These are phyloP conservation scores for Montipora efflorescens DNA, from an alignment of 64 coral and sea anemone genomes.

Conservation along the genomic window DNA sequence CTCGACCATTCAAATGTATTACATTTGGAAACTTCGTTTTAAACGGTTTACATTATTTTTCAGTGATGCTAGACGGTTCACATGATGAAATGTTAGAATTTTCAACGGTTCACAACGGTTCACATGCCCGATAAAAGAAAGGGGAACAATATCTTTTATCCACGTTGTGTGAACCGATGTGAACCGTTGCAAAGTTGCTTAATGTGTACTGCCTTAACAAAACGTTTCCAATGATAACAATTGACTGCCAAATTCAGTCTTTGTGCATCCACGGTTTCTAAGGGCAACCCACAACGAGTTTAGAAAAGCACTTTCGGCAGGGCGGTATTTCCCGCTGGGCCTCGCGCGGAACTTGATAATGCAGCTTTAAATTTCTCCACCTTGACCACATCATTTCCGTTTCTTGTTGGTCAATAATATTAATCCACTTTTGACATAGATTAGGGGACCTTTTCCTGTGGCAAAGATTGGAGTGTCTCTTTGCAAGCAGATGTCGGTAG, in stretches of 20 bases:
- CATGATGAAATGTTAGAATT: too few species aligned
- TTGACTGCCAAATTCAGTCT: neutral
- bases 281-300: neutral
- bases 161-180: too few species aligned
- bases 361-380: conserved; percentile 18
- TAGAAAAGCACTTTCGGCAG: conserved; percentile 7
- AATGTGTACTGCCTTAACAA: neutral
- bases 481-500: neutral
- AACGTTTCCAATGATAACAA: neutral
- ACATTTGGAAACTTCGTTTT: too few species aligned
- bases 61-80: too few species aligned
- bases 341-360: neutral
- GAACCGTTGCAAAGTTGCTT: conserved; percentile 4
- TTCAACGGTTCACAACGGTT: too few species aligned
- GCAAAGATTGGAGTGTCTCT: conserved; percentile 13
- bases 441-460: conserved; percentile 21
- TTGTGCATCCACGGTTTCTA: neutral
- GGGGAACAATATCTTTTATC: too few species aligned
- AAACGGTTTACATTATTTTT: too few species aligned
- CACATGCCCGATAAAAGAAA: too few species aligned
- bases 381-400: conserved; percentile 33
- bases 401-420: conserved; percentile 3
- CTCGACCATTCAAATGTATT: neutral
- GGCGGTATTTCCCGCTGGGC: conserved; percentile 3
- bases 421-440: conserved; percentile 16